phyloP scores from a whole-genome alignment of 37 sponge, comb jelly and placozoan genomes.

The Cliona cf. orientalis region DNA sequence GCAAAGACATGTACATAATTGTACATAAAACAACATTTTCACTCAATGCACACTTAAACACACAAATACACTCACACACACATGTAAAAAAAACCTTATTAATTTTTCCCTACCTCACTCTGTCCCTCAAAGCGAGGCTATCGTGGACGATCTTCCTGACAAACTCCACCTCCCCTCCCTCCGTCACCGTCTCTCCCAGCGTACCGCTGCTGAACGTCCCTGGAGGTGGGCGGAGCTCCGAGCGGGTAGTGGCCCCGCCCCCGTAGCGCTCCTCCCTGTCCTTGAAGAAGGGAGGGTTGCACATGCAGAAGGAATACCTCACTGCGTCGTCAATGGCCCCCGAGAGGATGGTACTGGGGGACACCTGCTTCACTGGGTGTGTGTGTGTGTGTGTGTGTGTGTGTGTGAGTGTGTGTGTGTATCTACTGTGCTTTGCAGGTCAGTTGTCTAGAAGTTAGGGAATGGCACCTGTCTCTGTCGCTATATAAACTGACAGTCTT shows the following conservation, averaged over 20 bases:
- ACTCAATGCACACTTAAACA: neutral
- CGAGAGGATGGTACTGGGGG: conserved; percentile 17
- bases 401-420: neutral
- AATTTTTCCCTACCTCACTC: conserved; percentile 61
- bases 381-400: too few relatives aligned
- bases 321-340: conserved; percentile 32
- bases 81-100: neutral
- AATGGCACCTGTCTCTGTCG: too few relatives aligned
- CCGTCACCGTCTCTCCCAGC: conserved; percentile 68
- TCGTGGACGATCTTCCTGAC: conserved; percentile 83
- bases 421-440: neutral
- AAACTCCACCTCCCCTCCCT: conserved; percentile 96
- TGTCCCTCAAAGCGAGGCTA: conserved; percentile 66
- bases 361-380: conserved; percentile 43
- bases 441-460: too few relatives aligned
- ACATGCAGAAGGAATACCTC: conserved; percentile 91
- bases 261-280: conserved; percentile 23
- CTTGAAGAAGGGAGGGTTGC: conserved; percentile 98
- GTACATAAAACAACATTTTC: neutral
- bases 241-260: neutral
- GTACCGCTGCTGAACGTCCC: conserved; percentile 49
- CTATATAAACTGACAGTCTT: too few relatives aligned
- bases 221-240: conserved; percentile 40
- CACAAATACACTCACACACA: neutral
- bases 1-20: neutral